Conservation (phyloP, 2,888 invertebrate genomes). For the Teinopalpus imperialis region DNA sequence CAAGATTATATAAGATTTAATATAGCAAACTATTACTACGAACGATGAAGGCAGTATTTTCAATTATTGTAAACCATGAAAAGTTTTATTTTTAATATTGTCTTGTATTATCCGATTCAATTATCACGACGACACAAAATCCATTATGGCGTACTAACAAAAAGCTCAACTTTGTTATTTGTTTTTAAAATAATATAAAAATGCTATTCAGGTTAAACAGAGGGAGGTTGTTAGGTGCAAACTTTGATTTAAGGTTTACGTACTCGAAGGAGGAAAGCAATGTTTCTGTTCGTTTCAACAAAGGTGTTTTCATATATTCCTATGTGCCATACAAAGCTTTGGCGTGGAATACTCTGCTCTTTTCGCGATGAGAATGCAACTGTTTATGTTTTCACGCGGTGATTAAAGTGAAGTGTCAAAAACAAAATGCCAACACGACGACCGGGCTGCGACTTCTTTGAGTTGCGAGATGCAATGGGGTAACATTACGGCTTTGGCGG, state of each 20-base stretch:
- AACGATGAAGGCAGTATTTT: too few species aligned
- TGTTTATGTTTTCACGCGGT: conserved; percentile 74
- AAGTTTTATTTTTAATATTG: too few species aligned
- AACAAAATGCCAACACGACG: conserved; percentile 67
- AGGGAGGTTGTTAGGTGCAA: conserved; percentile 3
- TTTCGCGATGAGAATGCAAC: conserved; percentile 71
- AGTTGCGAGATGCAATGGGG: conserved; percentile 43
- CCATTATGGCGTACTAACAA: too few species aligned
- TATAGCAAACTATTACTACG: too few species aligned
- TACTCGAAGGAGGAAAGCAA: conserved; percentile 31
- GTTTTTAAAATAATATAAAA: too few species aligned
- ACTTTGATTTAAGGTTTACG: conserved; percentile 22
- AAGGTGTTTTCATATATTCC: conserved; percentile 47
- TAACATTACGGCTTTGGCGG: conserved; percentile 60
- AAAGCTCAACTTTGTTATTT: too few species aligned
- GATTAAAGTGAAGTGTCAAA: conserved; percentile 81
- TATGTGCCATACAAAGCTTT: conserved; percentile 35
- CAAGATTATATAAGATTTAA: too few species aligned
- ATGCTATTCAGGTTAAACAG: too few species aligned
- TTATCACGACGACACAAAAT: too few species aligned
- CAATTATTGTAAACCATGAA: too few species aligned
- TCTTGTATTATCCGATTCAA: too few species aligned
- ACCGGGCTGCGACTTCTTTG: conserved; percentile 43
- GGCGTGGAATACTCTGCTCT: conserved; percentile 59
- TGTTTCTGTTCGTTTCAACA: conserved; percentile 37